Percentiles rank a stretch among this genome's conserved stretches.
phyloP scores from a whole-genome alignment of 1,140 invertebrate genomes.

The Aphidius ervi region DNA sequence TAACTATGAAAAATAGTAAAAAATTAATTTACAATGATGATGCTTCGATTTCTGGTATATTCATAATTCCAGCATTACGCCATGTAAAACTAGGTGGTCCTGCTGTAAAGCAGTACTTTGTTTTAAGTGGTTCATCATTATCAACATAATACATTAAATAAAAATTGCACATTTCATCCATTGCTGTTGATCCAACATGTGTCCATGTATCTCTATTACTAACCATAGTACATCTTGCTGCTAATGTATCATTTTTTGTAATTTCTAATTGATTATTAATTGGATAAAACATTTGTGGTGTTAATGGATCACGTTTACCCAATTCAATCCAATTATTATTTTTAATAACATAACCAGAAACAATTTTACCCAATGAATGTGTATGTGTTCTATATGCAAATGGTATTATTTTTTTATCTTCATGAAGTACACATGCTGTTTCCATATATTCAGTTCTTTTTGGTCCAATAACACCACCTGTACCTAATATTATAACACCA shows the following conservation, averaged over 20 bases:
- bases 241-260: conserved; percentile 70
- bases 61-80: conserved; percentile 63
- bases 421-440: conserved; percentile 73
- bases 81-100: conserved; percentile 83
- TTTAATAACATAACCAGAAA: conserved; percentile 79
- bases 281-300: conserved; percentile 96
- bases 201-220: conserved; percentile 64
- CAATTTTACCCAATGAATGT: conserved; percentile 81
- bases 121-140: conserved; percentile 68
- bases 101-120: conserved; percentile 81
- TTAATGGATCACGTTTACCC: conserved; percentile 87
- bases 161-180: conserved; percentile 99
- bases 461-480: conserved; percentile 71
- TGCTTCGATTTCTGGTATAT: conserved; percentile 76
- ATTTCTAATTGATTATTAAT: conserved; percentile 61
- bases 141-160: conserved; percentile 98
- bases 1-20: too few species aligned
- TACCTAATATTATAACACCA: conserved; percentile 82
- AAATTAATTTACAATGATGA: conserved; percentile 36
- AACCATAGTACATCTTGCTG: conserved; percentile 88
- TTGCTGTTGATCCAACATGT: conserved; percentile 77
- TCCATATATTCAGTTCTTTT: conserved; percentile 79
- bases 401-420: conserved; percentile 83
- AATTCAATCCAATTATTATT: conserved; percentile 75
- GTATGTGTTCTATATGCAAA: conserved; percentile 95